Evolutionary conservation across 2,113 vertebrate species (phyloP).

Genomic region (Anser cygnoides): DNA sequence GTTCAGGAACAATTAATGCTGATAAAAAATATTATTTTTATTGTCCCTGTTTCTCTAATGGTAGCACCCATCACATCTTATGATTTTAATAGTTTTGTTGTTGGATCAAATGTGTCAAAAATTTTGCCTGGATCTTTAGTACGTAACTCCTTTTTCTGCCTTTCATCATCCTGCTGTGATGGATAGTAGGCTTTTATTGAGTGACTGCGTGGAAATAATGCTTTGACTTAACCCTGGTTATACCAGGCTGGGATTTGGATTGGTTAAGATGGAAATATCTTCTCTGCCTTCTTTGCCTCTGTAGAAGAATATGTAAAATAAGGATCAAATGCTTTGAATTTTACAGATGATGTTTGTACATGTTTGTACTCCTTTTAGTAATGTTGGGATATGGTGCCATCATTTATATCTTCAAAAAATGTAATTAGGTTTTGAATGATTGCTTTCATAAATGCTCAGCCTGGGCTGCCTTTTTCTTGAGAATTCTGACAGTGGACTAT

Average conservation of each 20-base stretch:
- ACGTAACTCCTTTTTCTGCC: background rate
- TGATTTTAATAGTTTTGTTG: background rate
- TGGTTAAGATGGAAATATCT: background rate
- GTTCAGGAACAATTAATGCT: background rate
- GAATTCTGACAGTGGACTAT: background rate
- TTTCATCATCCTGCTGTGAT: background rate
- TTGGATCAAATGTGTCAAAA: background rate
- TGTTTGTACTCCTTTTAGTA: background rate
- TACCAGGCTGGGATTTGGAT: background rate
- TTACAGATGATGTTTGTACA: background rate
- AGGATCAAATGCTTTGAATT: background rate
- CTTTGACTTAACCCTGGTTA: background rate
- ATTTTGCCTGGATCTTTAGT: background rate
- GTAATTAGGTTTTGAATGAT: background rate
- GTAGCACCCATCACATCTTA: background rate
- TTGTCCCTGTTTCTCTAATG: background rate
- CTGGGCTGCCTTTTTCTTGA: background rate
- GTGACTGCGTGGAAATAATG: background rate
- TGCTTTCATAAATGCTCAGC: background rate
- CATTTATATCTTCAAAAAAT: background rate
- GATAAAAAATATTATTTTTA: background rate
- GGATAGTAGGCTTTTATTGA: background rate
- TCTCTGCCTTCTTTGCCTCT: background rate
- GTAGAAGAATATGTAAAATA: background rate
- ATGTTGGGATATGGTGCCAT: background rate